phyloP scores from a whole-genome alignment of 2,797 vertebrate species.

The Onychomys leucogaster region DNA sequence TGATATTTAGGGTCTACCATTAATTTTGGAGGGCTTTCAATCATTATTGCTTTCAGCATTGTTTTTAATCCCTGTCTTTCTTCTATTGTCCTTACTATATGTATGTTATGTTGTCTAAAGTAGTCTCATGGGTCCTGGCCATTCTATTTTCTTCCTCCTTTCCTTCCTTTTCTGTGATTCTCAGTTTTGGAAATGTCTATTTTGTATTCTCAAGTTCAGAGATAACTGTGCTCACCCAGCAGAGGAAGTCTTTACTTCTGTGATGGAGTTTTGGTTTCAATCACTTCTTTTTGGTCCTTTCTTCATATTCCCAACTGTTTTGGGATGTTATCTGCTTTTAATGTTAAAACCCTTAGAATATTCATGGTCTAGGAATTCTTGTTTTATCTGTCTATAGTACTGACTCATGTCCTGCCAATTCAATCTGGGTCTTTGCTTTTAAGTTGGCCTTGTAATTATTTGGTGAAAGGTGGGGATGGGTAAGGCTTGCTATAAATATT shows the following conservation, averaged over 20 bases:
- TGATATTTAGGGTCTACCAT: not conserved
- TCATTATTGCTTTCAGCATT: not conserved
- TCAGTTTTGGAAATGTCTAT: not conserved
- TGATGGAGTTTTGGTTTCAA: not conserved
- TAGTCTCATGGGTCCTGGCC: too few relatives aligned
- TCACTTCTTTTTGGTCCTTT: not conserved
- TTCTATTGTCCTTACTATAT: not conserved
- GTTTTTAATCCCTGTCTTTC: not conserved
- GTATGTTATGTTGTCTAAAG: not conserved
- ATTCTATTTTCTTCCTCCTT: not conserved
- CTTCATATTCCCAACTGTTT: slow-evolving; percentile 1
- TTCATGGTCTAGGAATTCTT: not conserved
- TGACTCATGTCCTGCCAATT: not conserved
- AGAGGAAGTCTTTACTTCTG: not conserved
- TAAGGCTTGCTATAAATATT: not conserved
- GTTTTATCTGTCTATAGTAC: not conserved
- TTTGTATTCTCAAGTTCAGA: not conserved
- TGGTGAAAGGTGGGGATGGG: not conserved
- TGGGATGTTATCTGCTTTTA: not conserved
- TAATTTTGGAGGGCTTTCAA: not conserved
- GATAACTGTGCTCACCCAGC: not conserved
- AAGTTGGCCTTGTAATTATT: not conserved
- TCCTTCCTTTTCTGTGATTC: not conserved
- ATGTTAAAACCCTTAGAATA: not conserved
- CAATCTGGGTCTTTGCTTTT: not conserved